Evolutionary conservation across 1,140 invertebrate species (phyloP).

Genomic region (Drosophila athabasca): DNA sequence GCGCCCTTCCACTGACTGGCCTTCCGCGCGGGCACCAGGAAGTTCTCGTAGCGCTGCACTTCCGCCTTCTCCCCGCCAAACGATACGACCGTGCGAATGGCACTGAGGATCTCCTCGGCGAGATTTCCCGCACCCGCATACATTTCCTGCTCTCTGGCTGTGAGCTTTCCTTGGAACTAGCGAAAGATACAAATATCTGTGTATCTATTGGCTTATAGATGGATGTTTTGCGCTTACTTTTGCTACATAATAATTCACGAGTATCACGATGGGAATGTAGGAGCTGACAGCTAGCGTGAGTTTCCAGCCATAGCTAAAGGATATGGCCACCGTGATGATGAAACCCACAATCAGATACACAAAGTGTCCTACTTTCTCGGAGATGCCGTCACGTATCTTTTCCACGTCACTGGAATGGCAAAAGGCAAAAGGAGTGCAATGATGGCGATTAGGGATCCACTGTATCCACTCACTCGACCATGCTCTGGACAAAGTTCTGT

Average conservation of each 20-base stretch:
- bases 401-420: constrained; percentile 89
- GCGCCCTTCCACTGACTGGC: constrained; percentile 87
- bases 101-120: constrained; percentile 92
- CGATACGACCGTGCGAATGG: constrained; percentile 89
- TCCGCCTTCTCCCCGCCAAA: constrained; percentile 91
- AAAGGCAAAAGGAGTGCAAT: neutral
- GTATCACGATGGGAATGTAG: constrained; percentile 92
- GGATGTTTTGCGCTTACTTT: constrained; percentile 83
- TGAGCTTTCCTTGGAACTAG: constrained; percentile 88
- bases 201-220: constrained; percentile 53
- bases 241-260: constrained; percentile 87
- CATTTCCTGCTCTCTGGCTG: constrained; percentile 90
- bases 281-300: constrained; percentile 92
- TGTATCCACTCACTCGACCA: constrained; percentile 89
- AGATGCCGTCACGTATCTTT: constrained; percentile 93
- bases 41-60: constrained; percentile 86
- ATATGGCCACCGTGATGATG: constrained; percentile 87
- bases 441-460: constrained; percentile 28
- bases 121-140: constrained; percentile 93
- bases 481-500: constrained; percentile 93
- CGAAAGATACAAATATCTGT: neutral
- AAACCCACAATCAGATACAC: constrained; percentile 88
- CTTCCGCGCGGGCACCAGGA: constrained; percentile 86
- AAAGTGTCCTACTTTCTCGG: constrained; percentile 93
- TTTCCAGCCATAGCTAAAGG: constrained; percentile 91